Base-by-base conservation (phyloP, 2,888 invertebrate genomes). In the Lycaena phlaeas region DNA sequence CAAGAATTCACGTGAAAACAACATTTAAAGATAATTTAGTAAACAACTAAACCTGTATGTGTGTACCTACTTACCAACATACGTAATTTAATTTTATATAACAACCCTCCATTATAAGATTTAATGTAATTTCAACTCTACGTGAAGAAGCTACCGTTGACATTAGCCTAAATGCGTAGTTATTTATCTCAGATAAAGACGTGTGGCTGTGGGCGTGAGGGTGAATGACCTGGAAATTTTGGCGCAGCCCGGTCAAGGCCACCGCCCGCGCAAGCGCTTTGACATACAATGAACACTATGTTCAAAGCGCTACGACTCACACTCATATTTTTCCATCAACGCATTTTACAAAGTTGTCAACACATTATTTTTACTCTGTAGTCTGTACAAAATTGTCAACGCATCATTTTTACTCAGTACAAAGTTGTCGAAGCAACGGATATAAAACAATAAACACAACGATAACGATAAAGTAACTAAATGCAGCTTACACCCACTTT, bases 161-260 rank as follows among this genome's bases (percentile, higher is more conserved):
- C 46, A 61, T 62, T 68, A 36, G 62, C 44, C 56, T 54, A 62
- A 28, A 46, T 46, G 25, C 45, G 45, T 14, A 46, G 57, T 62
- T 73, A 69, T 73, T 77, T 73, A 70, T 64, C 66, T 64, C 72
- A 76, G 79, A 79, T 78, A 76, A 74, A 74, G 68, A 53, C 68
- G 71, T 66, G 69, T 64, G 81, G 72, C 61, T 61, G 79, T 74
- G 76, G 75, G 81, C 74, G 74, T 67, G 68, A 68, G 65, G 76
- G 77, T 77, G 77, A 78, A 82, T 57, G 81, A 78, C 75, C 82
- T 70, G 81, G 72, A 73, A 77, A 75, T 78, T 84, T 84, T 82
- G 84, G 84, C 84, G 84, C 82, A 79, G 77, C 71, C 70, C 79
- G 84, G 84, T 84, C 84, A 84, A 84, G 84, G 84, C 81, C 84